Conservation (phyloP, 2,797 vertebrate species). For the Synanceia verrucosa region DNA sequence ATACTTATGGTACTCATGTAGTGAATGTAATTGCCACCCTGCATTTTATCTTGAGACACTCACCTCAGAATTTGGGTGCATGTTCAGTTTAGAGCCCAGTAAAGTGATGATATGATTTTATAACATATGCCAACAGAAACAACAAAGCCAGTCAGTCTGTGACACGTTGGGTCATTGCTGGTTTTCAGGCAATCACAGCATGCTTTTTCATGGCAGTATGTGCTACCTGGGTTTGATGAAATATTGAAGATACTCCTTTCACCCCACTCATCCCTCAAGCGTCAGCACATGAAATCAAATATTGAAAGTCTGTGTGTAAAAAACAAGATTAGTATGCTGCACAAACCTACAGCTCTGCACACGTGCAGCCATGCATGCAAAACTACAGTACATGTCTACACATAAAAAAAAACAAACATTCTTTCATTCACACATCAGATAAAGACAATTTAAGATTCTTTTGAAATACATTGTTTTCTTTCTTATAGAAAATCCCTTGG, state of each 20-base stretch:
- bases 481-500: neutral
- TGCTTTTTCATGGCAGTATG: neutral
- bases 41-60: neutral
- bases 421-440: neutral
- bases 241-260: slow-evolving; percentile 58
- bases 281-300: slow-evolving; percentile 54
- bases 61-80: neutral
- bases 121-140: neutral
- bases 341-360: slow-evolving; percentile 11
- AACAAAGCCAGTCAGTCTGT: neutral
- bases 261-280: slow-evolving; percentile 35
- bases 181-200: neutral
- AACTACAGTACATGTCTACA: slow-evolving; percentile 11
- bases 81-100: neutral
- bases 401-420: neutral
- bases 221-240: slow-evolving; percentile 58
- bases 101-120: neutral
- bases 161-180: neutral
- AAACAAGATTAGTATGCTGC: slow-evolving; percentile 25
- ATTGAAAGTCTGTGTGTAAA: slow-evolving; percentile 48
- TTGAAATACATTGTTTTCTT: neutral
- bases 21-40: neutral
- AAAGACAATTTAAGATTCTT: neutral
- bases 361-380: slow-evolving; percentile 12
- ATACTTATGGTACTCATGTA: neutral